phyloP scores from a whole-genome alignment of 1,140 invertebrate species.

The Pteromalus puparum region DNA sequence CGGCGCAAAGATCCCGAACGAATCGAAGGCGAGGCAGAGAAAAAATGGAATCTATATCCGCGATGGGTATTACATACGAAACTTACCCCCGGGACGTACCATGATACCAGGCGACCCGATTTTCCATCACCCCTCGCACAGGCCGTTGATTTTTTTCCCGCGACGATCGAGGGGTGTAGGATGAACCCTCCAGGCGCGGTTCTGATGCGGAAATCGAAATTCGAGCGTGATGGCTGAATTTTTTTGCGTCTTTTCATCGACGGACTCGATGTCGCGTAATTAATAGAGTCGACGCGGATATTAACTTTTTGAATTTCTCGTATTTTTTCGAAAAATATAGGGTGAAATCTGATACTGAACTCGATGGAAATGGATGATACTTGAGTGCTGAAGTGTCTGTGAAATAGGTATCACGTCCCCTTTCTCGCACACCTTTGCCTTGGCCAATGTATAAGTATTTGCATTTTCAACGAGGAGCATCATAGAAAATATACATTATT shows the following conservation, averaged over 20 bases:
- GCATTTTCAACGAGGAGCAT: too few relatives aligned
- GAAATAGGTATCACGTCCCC: too few relatives aligned
- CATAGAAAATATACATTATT: too few relatives aligned
- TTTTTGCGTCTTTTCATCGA: not conserved
- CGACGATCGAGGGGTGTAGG: not conserved
- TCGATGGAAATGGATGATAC: not conserved
- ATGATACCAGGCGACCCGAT: not conserved
- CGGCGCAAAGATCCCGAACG: not conserved
- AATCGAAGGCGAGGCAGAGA: not conserved
- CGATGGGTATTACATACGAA: not conserved
- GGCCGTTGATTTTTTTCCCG: conserved; percentile 5
- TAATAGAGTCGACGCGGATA: not conserved
- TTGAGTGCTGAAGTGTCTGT: too few relatives aligned
- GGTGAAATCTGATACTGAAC: not conserved
- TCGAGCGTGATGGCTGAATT: not conserved
- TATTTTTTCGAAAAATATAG: not conserved
- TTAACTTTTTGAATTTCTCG: too few relatives aligned
- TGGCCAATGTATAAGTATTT: too few relatives aligned
- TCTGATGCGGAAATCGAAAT: conserved; percentile 1
- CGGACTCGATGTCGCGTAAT: not conserved
- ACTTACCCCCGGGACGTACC: not conserved
- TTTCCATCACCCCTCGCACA: not conserved
- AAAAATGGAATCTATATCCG: conserved; percentile 8
- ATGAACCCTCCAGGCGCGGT: not conserved
- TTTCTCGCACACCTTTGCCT: too few relatives aligned